phyloP scores from a whole-genome alignment of 2,113 vertebrate species.

The Campylorhamphus procurvoides region DNA sequence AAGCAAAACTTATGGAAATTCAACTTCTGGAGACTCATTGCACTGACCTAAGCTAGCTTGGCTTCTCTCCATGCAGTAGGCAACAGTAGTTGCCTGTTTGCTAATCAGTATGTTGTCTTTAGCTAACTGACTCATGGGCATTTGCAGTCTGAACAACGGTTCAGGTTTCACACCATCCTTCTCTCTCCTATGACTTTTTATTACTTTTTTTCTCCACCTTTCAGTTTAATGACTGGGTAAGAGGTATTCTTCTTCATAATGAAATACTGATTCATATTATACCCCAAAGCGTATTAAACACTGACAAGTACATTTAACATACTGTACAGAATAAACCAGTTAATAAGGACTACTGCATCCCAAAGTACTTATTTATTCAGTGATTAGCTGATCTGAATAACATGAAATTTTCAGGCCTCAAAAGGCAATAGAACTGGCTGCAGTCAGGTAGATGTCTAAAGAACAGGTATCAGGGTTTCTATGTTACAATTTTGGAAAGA shows the following conservation, averaged over 20 bases:
- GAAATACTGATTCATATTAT: neutral
- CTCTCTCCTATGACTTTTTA: neutral
- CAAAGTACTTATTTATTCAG: neutral
- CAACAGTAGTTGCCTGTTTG: conserved; percentile 4
- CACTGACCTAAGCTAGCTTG: neutral
- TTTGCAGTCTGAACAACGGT: neutral
- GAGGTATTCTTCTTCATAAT: neutral
- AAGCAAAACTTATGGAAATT: neutral
- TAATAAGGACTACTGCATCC: neutral
- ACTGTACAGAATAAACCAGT: neutral
- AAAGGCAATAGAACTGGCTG: neutral
- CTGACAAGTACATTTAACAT: neutral
- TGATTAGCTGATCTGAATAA: neutral
- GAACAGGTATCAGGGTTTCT: neutral
- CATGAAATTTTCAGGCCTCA: neutral
- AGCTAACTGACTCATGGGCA: neutral
- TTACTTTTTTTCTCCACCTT: neutral
- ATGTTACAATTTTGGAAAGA: neutral
- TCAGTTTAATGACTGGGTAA: neutral
- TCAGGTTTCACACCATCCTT: neutral
- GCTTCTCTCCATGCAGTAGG: neutral
- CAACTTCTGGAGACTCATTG: neutral
- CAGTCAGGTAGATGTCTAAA: neutral
- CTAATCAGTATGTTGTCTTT: neutral
- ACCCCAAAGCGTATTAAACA: neutral